A percentile compares a stretch with the other conserved stretches of the same genome.
These are phyloP conservation scores for Triplophysa siluroides DNA, from an alignment of 2,113 vertebrate species.

Conservation along the genomic window DNA sequence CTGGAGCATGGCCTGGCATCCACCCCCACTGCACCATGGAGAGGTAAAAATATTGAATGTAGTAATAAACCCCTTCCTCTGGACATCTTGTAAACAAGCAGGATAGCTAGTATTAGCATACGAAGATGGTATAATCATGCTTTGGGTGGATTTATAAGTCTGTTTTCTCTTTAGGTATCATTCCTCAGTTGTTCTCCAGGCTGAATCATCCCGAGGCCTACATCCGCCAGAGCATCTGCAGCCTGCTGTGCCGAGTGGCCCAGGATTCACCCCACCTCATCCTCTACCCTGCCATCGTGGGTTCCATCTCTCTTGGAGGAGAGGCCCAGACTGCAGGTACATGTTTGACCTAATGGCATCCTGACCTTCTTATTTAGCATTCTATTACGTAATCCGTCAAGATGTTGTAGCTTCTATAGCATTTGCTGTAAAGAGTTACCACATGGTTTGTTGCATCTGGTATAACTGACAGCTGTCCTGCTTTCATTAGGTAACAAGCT, in stretches of 20 bases:
- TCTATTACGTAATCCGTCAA: background rate
- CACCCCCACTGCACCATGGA: constrained; percentile 96
- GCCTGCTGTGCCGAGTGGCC: constrained; percentile 91
- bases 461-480: background rate
- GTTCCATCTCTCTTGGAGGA: constrained; percentile 92
- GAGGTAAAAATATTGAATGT: constrained; percentile 71
- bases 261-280: constrained; percentile 97
- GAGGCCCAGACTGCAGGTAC: constrained; percentile 91
- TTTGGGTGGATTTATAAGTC: background rate
- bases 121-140: background rate
- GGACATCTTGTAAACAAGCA: background rate
- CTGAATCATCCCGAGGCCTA: constrained; percentile 97
- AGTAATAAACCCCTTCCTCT: background rate
- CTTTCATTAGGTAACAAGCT: constrained; percentile 82
- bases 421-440: background rate
- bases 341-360: background rate
- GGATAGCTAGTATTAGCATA: background rate
- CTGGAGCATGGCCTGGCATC: constrained; percentile 93
- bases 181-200: constrained; percentile 96
- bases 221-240: constrained; percentile 97
- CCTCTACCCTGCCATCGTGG: constrained; percentile 95
- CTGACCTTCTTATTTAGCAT: background rate
- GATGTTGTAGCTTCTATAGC: background rate
- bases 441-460: background rate
- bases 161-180: constrained; percentile 81